phyloP scores from a whole-genome alignment of 2,888 invertebrate genomes.

The Clitarchus hookeri region DNA sequence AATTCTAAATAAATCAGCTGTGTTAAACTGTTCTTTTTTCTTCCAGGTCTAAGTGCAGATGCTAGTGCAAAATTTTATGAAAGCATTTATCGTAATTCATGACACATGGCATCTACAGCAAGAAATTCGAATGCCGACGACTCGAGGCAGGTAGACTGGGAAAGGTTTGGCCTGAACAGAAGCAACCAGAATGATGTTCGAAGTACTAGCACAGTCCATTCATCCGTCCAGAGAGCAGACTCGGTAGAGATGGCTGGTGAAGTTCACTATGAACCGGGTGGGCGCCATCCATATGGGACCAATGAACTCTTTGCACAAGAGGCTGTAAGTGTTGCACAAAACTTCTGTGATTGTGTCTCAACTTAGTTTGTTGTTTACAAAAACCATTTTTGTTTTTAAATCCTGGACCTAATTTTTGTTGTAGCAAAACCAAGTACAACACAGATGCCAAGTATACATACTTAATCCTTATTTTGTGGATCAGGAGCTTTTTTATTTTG shows the following conservation, averaged over 20 bases:
- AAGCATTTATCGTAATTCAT: neutral
- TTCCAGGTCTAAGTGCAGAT: too few relatives aligned
- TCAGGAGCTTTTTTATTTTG: too few relatives aligned
- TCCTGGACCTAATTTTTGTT: too few relatives aligned
- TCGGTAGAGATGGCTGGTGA: conserved; percentile 77
- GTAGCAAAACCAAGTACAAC: too few relatives aligned
- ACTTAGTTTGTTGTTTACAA: neutral
- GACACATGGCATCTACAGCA: neutral
- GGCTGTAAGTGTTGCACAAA: conserved; percentile 63
- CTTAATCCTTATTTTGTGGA: too few relatives aligned
- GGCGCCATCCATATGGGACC: conserved; percentile 83
- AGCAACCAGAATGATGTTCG: neutral
- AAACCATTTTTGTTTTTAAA: neutral
- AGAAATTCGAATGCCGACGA: neutral
- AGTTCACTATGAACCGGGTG: conserved; percentile 76
- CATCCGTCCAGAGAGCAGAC: conserved; percentile 62
- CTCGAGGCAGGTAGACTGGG: conserved; percentile 57
- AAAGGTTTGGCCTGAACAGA: conserved; percentile 58
- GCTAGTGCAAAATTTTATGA: too few relatives aligned
- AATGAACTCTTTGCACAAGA: conserved; percentile 92
- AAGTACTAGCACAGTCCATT: neutral
- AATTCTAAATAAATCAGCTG: too few relatives aligned
- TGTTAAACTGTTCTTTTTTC: too few relatives aligned
- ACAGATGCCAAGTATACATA: too few relatives aligned
- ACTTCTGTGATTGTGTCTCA: conserved; percentile 15